These are phyloP conservation scores for Prunella strophiata DNA, from an alignment of 2,797 vertebrate genomes.

Conservation along the genomic window DNA sequence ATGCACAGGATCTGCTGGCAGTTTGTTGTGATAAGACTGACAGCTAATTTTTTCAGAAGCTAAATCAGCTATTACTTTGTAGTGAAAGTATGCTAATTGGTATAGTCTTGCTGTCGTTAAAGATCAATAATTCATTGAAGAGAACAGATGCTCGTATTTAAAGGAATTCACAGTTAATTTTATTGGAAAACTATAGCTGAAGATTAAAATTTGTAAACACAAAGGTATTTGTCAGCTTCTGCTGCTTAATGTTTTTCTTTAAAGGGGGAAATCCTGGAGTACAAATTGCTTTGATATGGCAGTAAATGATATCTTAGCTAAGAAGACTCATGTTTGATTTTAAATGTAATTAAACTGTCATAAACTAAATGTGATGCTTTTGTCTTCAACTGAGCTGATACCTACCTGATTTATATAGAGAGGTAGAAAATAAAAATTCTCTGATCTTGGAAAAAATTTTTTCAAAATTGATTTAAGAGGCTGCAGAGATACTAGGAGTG, in stretches of 20 bases:
- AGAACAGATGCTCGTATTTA: conserved; percentile 39
- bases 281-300: background rate
- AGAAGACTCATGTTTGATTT: background rate
- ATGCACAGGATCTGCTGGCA: background rate
- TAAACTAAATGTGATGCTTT: background rate
- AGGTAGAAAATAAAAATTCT: background rate
- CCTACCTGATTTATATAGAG: background rate
- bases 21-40: background rate
- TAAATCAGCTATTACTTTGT: conserved; percentile 11
- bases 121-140: conserved; percentile 50
- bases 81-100: conserved; percentile 19
- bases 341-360: background rate
- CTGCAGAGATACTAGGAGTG: background rate
- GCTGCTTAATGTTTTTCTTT: background rate
- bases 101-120: conserved; percentile 31
- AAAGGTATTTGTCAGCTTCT: conserved; percentile 14
- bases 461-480: background rate
- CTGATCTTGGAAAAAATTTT: background rate
- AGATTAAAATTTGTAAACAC: conserved; percentile 23
- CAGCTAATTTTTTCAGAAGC: conserved; percentile 40
- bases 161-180: conserved; percentile 28
- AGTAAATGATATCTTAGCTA: background rate
- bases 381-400: background rate
- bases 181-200: background rate
- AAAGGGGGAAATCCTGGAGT: conserved; percentile 7